These are phyloP conservation scores for Boloria euphrosyne DNA, from an alignment of 2,888 invertebrate species.

Conservation along the genomic window DNA sequence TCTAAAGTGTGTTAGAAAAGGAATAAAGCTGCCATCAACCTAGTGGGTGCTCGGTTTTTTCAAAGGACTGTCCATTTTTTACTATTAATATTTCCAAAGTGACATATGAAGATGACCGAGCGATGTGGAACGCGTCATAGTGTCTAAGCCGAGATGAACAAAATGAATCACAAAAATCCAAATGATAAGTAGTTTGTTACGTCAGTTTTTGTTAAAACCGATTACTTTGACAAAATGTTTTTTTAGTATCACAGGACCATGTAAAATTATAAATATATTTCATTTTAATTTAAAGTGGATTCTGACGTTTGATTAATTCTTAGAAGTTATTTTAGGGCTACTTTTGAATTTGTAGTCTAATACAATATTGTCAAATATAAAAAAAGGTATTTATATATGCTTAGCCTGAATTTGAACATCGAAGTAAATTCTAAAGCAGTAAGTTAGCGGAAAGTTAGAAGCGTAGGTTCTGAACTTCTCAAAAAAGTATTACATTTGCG, in stretches of 20 bases:
- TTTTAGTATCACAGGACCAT: constrained; percentile 18
- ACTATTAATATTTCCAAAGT: constrained; percentile 68
- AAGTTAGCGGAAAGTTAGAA: constrained; percentile 9
- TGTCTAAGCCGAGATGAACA: constrained; percentile 45
- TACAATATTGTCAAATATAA: no score
- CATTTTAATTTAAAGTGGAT: not conserved
- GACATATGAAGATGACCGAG: constrained; percentile 74
- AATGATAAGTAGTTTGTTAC: constrained; percentile 44
- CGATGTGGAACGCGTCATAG: constrained; percentile 59
- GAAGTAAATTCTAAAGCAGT: constrained; percentile 11
- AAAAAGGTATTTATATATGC: no score
- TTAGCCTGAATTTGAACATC: not conserved
- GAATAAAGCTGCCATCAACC: constrained; percentile 70
- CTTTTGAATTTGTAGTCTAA: no score
- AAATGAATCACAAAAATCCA: constrained; percentile 49
- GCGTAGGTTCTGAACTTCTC: constrained; percentile 20
- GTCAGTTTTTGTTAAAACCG: constrained; percentile 36
- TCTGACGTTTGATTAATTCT: no score
- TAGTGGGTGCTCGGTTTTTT: constrained; percentile 70
- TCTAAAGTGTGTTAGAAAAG: constrained; percentile 75
- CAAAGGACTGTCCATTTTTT: constrained; percentile 50
- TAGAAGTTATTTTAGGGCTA: no score
- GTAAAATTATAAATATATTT: not conserved
- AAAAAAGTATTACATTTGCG: constrained; percentile 25
- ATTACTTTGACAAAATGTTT: constrained; percentile 38